Evolutionary conservation across 1,140 invertebrate species (phyloP).

Genomic region (Sycophila sp.): DNA sequence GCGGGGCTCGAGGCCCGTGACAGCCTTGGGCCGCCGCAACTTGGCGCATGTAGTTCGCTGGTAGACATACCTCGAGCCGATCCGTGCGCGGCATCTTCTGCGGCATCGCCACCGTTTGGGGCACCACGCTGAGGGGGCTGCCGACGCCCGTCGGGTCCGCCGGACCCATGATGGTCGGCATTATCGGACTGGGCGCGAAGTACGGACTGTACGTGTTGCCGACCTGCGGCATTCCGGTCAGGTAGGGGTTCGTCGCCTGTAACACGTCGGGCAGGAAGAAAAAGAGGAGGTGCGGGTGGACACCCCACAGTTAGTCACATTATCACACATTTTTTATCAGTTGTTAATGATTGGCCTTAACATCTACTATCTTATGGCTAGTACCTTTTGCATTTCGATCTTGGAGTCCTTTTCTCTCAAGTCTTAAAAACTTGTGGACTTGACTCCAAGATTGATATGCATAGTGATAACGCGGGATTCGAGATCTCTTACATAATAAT

Average conservation of each 20-base stretch:
- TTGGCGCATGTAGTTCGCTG: constrained; percentile 66
- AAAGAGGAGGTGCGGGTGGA: constrained; percentile 24
- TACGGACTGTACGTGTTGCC: constrained; percentile 88
- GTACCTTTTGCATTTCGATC: too few relatives aligned
- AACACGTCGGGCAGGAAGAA: constrained; percentile 45
- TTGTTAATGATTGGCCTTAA: too few relatives aligned
- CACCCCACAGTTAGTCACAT: constrained; percentile 7
- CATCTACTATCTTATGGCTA: too few relatives aligned
- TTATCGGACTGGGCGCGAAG: constrained; percentile 85
- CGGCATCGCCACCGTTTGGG: constrained; percentile 84
- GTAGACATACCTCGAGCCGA: constrained; percentile 90
- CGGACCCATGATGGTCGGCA: constrained; percentile 83
- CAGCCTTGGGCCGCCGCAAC: constrained; percentile 54
- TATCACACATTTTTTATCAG: too few relatives aligned
- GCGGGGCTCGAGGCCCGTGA: constrained; percentile 58
- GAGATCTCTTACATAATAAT: background rate
- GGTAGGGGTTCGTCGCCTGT: constrained; percentile 89
- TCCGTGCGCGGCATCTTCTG: constrained; percentile 95
- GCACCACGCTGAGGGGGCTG: constrained; percentile 80
- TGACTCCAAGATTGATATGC: too few relatives aligned
- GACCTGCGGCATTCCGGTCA: constrained; percentile 85
- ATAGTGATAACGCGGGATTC: too few relatives aligned
- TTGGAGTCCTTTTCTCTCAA: too few relatives aligned
- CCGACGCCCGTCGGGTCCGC: constrained; percentile 79
- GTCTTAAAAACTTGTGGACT: too few relatives aligned